These are phyloP conservation scores for Naso thynnoides DNA, from an alignment of 2,797 vertebrate species.

Conservation along the genomic window DNA sequence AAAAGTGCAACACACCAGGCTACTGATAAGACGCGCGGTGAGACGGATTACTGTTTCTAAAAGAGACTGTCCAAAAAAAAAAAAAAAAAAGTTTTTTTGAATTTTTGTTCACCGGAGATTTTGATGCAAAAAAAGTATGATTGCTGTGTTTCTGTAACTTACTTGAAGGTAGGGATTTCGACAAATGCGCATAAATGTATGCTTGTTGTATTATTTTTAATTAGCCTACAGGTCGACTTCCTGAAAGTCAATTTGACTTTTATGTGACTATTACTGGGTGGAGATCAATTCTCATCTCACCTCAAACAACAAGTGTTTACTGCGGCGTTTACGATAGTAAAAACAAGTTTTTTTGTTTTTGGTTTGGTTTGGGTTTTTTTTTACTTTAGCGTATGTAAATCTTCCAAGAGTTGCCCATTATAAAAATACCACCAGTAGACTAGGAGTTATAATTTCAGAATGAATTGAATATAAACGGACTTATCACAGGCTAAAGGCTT, in stretches of 20 bases:
- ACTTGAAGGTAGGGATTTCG: slow-evolving; percentile 38
- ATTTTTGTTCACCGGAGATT: slow-evolving; percentile 5
- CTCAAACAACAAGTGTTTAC: slow-evolving; percentile 3
- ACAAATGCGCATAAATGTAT: neutral
- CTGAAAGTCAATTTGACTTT: neutral
- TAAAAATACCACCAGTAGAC: no score
- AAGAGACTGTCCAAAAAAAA: slow-evolving; percentile 22
- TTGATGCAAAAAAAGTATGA: neutral
- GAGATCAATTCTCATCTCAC: slow-evolving; percentile 9
- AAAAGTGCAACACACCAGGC: slow-evolving; percentile 41
- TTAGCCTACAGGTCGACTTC: no score
- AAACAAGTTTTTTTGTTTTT: slow-evolving; percentile 1
- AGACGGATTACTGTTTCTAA: slow-evolving; percentile 50
- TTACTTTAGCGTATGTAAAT: no score
- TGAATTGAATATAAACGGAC: no score
- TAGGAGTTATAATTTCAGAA: no score
- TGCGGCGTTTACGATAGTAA: slow-evolving; percentile 1
- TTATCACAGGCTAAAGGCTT: no score
- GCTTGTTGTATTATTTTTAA: no score
- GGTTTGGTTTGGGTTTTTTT: no score
- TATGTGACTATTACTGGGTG: slow-evolving; percentile 10
- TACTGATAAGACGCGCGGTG: slow-evolving; percentile 54
- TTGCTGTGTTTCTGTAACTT: slow-evolving; percentile 18
- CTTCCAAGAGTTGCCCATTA: no score
- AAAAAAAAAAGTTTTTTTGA: slow-evolving; percentile 1